Conservation (phyloP, 1,140 invertebrate genomes). For the Pentalonia nigronervosa region DNA sequence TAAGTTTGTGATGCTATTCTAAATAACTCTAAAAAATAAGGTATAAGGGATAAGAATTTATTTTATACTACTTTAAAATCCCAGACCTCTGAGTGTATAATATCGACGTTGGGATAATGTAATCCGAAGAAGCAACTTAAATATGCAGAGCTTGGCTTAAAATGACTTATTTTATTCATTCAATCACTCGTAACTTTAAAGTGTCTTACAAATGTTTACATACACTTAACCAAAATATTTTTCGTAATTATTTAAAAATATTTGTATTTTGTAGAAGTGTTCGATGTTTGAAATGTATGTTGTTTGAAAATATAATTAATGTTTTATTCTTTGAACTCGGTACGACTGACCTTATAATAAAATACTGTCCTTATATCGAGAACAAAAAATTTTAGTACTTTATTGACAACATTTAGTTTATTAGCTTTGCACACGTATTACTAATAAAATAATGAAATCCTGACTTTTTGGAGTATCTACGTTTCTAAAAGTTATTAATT, state of each 20-base stretch:
- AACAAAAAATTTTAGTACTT: not conserved
- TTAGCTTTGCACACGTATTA: not conserved
- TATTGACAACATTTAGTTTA: no score
- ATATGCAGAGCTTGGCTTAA: not conserved
- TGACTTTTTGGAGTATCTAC: no score
- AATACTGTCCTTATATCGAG: not conserved
- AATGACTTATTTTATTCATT: constrained; percentile 20
- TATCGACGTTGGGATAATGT: not conserved
- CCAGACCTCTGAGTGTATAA: not conserved
- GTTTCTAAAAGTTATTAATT: no score
- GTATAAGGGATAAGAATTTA: not conserved
- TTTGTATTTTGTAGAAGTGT: not conserved
- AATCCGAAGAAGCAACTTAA: not conserved
- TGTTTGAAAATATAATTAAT: not conserved
- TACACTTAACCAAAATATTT: not conserved
- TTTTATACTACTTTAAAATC: not conserved
- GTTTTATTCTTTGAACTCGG: not conserved
- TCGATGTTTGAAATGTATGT: not conserved
- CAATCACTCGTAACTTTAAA: not conserved
- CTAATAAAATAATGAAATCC: no score
- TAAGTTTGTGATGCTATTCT: not conserved
- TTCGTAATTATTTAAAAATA: not conserved
- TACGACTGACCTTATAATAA: not conserved
- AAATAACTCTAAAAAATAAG: not conserved
- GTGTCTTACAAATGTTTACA: not conserved